Evolutionary conservation across 2,113 vertebrate species (phyloP), one percentile per base, ranked within the genome.

Genomic region (Tenebrosternarchus preto): DNA sequence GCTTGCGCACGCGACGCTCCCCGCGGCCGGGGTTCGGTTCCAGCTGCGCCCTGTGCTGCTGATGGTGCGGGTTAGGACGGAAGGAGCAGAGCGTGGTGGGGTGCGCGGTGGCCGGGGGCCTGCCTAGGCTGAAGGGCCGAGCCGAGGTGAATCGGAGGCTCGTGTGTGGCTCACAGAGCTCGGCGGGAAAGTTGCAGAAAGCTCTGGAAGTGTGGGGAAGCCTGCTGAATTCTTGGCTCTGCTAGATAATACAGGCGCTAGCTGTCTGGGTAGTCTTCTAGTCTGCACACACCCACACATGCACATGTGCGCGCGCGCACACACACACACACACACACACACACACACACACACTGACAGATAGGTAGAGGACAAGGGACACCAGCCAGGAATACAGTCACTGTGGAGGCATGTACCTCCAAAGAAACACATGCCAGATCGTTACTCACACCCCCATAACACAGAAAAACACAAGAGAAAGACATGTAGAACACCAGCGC

Each of bases 341-440:
- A 82, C 60, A 77, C 73, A 43, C 60, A 27, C 73, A 71, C 24
- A 60, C 63, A 22, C 12, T 17, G 55, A 56, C 80, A 72, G 68
- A 80, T 79, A 86, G 82, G 73, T 72, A 68, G 61, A 74, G 69
- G 60, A 85, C 61, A 61, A 55, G 68, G 78, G 76, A 67, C 25
- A 17, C 19, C 11, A 11, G 76, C 82, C 82, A 86, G 72, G 66
- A 71, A 80, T 39, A 76, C 68, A 78, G 78, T 85, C 73, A 76
- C 25, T 60, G 25, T 69, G n/a, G 82, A 84, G 80, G 77, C 78
- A 85, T 80, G 67, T 33, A 69, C 33, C 60, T 66, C 50, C 55
- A 68, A 8, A 50, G 11, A 15, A 55, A 67, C 50, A 63, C 24
- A 20, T 82, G 59, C 55, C 27, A 73, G 25, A 83, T 57, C 43